Evolutionary conservation across 2,888 invertebrate species (phyloP).

Genomic region (Synanthedon tipuliformis): DNA sequence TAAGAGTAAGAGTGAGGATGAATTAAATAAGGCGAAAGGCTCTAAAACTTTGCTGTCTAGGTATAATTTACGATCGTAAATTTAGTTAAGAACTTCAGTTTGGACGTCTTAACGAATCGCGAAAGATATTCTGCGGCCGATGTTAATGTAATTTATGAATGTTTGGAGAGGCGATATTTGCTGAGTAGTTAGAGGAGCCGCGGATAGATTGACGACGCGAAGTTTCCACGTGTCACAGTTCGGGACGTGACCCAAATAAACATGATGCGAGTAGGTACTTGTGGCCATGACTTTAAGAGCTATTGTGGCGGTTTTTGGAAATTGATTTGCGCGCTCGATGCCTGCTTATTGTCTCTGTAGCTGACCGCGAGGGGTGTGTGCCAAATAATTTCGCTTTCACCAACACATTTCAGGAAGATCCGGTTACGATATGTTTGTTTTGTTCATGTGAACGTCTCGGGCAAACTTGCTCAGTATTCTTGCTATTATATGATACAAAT

Average conservation of each 20-base stretch:
- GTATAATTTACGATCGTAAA: not conserved
- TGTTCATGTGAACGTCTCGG: conserved; percentile 5
- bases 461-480: no score
- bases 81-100: not conserved
- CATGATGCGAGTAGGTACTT: conserved; percentile 39
- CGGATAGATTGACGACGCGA: conserved; percentile 30
- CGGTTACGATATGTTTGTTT: conserved; percentile 6
- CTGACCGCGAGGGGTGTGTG: conserved; percentile 19
- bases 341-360: conserved; percentile 23
- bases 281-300: conserved; percentile 28
- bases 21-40: not conserved
- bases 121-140: conserved; percentile 1
- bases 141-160: conserved; percentile 14
- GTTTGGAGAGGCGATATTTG: conserved; percentile 20
- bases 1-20: no score
- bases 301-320: conserved; percentile 25
- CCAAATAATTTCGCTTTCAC: conserved; percentile 20
- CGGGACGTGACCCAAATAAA: conserved; percentile 50
- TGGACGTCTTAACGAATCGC: not conserved
- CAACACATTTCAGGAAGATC: conserved; percentile 5
- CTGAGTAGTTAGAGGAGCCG: conserved; percentile 19
- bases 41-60: not conserved
- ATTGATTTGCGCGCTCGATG: conserved; percentile 36
- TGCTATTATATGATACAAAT: no score
- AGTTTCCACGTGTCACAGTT: conserved; percentile 42